These are phyloP conservation scores for Diachasma alloeum DNA, from an alignment of 1,140 invertebrate genomes.

Conservation along the genomic window DNA sequence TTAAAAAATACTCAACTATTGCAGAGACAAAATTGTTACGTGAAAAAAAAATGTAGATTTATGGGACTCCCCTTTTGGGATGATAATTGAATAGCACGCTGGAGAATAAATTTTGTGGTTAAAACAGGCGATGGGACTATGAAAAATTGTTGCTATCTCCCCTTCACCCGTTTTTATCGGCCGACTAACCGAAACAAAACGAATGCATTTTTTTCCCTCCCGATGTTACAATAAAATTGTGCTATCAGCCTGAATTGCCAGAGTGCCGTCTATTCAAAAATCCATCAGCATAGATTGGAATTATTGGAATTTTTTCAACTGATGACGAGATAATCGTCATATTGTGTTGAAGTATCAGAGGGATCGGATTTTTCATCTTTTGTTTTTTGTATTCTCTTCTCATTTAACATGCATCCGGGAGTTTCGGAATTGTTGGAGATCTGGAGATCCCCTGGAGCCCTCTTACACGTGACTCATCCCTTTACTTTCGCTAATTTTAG, in stretches of 20 bases:
- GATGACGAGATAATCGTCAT: not conserved
- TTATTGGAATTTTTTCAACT: not conserved
- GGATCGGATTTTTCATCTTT: too few relatives aligned
- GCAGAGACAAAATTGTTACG: not conserved
- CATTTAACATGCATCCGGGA: too few relatives aligned
- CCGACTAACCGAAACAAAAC: not conserved
- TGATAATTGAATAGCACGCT: slow-evolving; percentile 30
- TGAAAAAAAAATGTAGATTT: slow-evolving; percentile 16
- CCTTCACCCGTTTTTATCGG: not conserved
- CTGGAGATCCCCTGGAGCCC: too few relatives aligned
- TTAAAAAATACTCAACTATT: not conserved
- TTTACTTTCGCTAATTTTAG: too few relatives aligned
- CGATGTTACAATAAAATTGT: not conserved
- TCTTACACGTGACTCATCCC: too few relatives aligned
- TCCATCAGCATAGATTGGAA: not conserved
- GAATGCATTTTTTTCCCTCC: not conserved
- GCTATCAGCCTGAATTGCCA: not conserved
- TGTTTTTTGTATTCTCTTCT: too few relatives aligned
- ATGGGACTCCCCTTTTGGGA: not conserved
- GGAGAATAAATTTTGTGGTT: slow-evolving; percentile 31
- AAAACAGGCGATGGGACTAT: not conserved
- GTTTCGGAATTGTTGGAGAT: too few relatives aligned
- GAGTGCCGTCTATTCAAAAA: not conserved
- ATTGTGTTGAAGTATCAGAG: not conserved
- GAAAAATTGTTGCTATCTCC: slow-evolving; percentile 2